Base-by-base conservation (phyloP, 2,113 vertebrate genomes). In the Cynocephalus volans region DNA sequence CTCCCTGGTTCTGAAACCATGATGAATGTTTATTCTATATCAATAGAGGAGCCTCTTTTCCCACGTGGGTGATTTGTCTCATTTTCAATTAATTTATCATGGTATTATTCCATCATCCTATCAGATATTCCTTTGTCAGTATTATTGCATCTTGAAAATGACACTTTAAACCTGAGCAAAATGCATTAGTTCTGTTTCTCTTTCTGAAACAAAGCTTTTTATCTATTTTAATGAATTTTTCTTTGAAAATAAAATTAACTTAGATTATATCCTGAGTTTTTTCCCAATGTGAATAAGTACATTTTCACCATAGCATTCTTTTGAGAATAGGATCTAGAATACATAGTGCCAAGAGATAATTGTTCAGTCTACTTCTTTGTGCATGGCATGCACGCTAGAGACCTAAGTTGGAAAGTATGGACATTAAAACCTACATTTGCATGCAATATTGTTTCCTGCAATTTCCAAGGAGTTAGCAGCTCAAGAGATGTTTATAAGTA, bases 161-260 rank as follows among this genome's bases (percentile, higher is more conserved):
- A 45, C 81, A 96, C 73, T 86, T 95, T 93, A 88, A 97, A 95
- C 33, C 79, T 93, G 28, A 54, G 94, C 72, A 97, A 97, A 97
- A 96, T 95, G 41, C 82, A 95, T 96, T 97, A 96, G 77, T 65
- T 96, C 65, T 72, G n/a, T 94, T 94, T 97, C n/a, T 95, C 36
- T 88, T 64, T 97, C 83, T 79, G 45, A 94, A 96, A 93, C 50
- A 85, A 97, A 97, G 60, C 64, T 54, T 92, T 92, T 92, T 72
- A 92, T 90, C 62, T 88, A 92, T 93, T 95, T 97, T 79, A 98
- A 97, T 54, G 8, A 88, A 77, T 91, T 95, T 94, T 95, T 94
- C 84, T 96, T 97, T 96, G 88, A 97, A 96, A 95, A 94, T 93
- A 83, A 96, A 97, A 95, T 96, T 96, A 96, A 67, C 87, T 94